Conservation (phyloP, 2,888 invertebrate species). For the Chaetogeoica ovagalla region DNA sequence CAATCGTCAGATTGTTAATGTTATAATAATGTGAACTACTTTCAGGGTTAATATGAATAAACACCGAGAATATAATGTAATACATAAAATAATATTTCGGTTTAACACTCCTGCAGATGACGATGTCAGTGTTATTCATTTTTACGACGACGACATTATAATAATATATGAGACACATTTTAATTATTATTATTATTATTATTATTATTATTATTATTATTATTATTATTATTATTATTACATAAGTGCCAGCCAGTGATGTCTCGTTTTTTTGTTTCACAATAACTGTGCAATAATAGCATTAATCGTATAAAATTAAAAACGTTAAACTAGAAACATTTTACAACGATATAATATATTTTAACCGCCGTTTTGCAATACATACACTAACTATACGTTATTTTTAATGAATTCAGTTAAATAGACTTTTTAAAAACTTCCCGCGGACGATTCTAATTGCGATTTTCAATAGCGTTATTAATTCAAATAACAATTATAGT, state of each 20-base stretch:
- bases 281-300: not conserved
- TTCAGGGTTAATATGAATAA: not conserved
- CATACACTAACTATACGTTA: not conserved
- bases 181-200: not conserved
- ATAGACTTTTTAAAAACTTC: too few relatives aligned
- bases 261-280: not conserved
- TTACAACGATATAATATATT: not conserved
- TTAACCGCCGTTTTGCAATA: not conserved
- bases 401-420: too few relatives aligned
- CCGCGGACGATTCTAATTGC: too few relatives aligned
- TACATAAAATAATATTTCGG: not conserved
- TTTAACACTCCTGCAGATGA: not conserved
- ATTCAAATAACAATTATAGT: not conserved
- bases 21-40: not conserved
- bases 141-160: not conserved
- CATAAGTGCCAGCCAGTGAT: not conserved
- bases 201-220: not conserved
- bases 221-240: not conserved
- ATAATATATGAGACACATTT: not conserved
- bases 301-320: too few relatives aligned
- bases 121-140: not conserved
- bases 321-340: too few relatives aligned
- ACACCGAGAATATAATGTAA: not conserved
- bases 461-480: too few relatives aligned
- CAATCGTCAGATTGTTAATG: slow-evolving; percentile 6